These are phyloP conservation scores for Orchesellides sinensis DNA, from an alignment of 2,888 invertebrate species.

Conservation along the genomic window DNA sequence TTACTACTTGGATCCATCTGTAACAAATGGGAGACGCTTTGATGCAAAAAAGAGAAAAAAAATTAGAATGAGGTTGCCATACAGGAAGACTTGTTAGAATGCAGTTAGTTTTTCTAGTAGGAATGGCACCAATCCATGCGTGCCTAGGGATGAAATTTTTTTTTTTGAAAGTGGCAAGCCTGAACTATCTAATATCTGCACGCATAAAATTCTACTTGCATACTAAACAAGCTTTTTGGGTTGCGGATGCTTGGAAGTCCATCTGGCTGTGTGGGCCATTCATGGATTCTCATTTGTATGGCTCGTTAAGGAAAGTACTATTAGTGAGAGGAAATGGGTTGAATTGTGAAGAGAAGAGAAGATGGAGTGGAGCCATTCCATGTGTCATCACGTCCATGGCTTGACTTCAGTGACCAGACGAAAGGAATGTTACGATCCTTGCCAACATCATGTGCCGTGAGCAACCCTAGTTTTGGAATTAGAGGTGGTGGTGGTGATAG, in stretches of 20 bases:
- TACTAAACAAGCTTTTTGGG: slow-evolving; percentile 39
- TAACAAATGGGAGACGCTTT: too few relatives aligned
- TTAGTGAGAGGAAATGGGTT: slow-evolving; percentile 71
- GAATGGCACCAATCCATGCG: slow-evolving; percentile 18
- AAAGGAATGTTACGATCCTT: slow-evolving; percentile 47
- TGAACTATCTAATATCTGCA: slow-evolving; percentile 1
- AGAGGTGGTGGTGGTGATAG: slow-evolving; percentile 34
- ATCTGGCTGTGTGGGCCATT: slow-evolving; percentile 64
- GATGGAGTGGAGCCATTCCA: slow-evolving; percentile 67
- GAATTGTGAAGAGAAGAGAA: slow-evolving; percentile 72
- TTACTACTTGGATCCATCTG: too few relatives aligned
- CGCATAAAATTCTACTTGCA: slow-evolving; percentile 16
- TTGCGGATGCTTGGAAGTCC: slow-evolving; percentile 41
- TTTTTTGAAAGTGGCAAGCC: background rate
- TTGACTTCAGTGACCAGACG: slow-evolving; percentile 55
- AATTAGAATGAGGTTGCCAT: slow-evolving; percentile 5
- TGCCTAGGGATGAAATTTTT: background rate
- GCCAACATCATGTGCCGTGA: slow-evolving; percentile 48
- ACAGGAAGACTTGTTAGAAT: slow-evolving; percentile 25
- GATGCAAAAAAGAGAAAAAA: slow-evolving; percentile 1
- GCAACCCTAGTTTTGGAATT: slow-evolving; percentile 10
- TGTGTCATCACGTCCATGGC: slow-evolving; percentile 63
- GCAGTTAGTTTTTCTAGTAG: slow-evolving; percentile 17
- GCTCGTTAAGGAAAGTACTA: slow-evolving; percentile 73
- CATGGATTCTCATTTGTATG: slow-evolving; percentile 73